Evolutionary conservation across 1,140 invertebrate genomes (phyloP), one percentile per base, ranked within the genome.

Genomic region (Gonioctena quinquepunctata): DNA sequence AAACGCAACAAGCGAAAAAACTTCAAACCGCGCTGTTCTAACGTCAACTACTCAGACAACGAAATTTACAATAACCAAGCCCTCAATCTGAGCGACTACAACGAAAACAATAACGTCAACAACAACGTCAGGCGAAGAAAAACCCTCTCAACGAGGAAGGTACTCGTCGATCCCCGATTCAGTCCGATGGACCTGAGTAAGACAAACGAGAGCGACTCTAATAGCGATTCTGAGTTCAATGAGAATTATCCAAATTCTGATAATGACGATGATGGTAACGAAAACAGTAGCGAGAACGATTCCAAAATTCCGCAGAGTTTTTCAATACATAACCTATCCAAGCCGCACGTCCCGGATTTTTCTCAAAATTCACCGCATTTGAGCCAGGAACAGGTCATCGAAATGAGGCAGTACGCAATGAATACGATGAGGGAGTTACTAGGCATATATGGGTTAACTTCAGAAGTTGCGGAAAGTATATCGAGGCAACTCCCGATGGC

Each of bases 361-460:
- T 25, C 59, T 0, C 49, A 61, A 1, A 50, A 49, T 3, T 22
- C 63, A 2, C 68, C 66, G 25, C 69, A 72, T 66, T 26, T 63
- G 42, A 76, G 69, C 33, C 71, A 71, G 42, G 73, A 77, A 26
- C 76, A 79, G 54, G 71, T 78, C n/a, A 72, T 63, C 18, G 82
- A 83, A 48, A 82, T 92, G 80, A 86, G 89, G 71, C 90, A 92
- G 76, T 92, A 91, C 80, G 90, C 91, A 3, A 89, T 92, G 83
- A 90, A 88, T 63, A 92, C 90, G 2, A 91, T 92, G 90, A 90
- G 91, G 70, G 91, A 92, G 80, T 81, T 93, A 27, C 82, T 93
- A 16, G 89, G 89, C 13, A 89, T 93, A 72, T 92, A 93, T 77
- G 90, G 91, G 27, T 81, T 90, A 56, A 87, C 87, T 21, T 87